Conservation (phyloP, 1,140 invertebrate genomes). For the Anoplophora glabripennis region DNA sequence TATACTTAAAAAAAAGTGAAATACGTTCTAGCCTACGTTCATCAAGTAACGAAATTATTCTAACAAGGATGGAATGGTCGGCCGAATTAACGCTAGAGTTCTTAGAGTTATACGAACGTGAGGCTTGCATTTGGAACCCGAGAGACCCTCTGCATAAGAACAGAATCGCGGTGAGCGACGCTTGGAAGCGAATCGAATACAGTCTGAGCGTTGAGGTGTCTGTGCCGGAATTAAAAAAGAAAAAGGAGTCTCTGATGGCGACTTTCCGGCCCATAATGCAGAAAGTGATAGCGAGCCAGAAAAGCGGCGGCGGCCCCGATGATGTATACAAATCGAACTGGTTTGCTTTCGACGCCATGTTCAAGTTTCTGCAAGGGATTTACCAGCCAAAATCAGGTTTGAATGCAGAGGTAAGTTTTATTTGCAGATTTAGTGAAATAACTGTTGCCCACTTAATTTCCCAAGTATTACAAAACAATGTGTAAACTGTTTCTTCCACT, state of each 20-base stretch:
- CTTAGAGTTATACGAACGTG: slow-evolving; percentile 25
- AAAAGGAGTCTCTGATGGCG: slow-evolving; percentile 41
- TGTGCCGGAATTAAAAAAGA: slow-evolving; percentile 35
- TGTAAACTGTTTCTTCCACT: not conserved
- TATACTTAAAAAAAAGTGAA: too few species aligned
- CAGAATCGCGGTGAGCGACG: slow-evolving; percentile 21
- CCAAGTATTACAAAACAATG: not conserved
- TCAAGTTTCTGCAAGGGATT: slow-evolving; percentile 20
- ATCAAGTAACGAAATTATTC: too few species aligned
- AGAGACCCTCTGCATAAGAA: slow-evolving; percentile 27
- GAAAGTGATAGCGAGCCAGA: slow-evolving; percentile 28
- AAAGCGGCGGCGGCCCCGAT: slow-evolving; percentile 12
- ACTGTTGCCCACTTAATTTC: too few species aligned
- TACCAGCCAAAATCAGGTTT: not conserved
- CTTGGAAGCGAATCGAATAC: slow-evolving; percentile 22
- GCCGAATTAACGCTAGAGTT: slow-evolving; percentile 30
- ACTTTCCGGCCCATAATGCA: slow-evolving; percentile 21
- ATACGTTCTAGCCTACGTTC: too few species aligned
- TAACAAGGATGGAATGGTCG: slow-evolving; percentile 22
- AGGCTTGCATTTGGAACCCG: slow-evolving; percentile 32
- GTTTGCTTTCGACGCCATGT: slow-evolving; percentile 36
- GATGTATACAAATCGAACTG: slow-evolving; percentile 33
- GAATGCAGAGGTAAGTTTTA: not conserved
- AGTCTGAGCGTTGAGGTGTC: slow-evolving; percentile 13
- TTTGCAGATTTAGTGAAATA: too few species aligned